Conservation (phyloP, 2,888 invertebrate species). For the Patella caerulea region DNA sequence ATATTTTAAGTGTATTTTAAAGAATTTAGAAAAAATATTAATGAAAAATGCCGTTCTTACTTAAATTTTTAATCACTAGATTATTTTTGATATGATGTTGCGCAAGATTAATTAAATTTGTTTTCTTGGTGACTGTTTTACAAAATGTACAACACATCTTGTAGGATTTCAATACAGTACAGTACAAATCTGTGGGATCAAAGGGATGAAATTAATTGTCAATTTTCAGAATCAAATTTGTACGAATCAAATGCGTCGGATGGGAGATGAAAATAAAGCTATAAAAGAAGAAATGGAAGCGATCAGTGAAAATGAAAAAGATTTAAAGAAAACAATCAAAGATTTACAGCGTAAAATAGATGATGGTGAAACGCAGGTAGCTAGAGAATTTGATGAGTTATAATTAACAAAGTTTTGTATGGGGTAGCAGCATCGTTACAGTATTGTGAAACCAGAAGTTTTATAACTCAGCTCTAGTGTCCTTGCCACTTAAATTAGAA, state of each 20-base stretch:
- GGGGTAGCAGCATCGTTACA: not conserved
- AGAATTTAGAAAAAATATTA: no score
- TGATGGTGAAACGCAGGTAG: conserved; percentile 77
- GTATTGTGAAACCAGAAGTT: not conserved
- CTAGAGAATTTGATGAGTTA: not conserved
- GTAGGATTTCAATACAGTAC: no score
- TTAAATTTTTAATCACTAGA: no score
- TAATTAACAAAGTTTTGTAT: not conserved
- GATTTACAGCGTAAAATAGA: conserved; percentile 87
- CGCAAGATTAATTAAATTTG: no score
- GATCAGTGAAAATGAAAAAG: conserved; percentile 81
- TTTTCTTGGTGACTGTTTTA: no score
- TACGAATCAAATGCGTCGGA: conserved; percentile 78
- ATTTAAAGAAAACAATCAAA: conserved; percentile 82
- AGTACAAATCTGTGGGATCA: no score
- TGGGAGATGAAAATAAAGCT: conserved; percentile 92
- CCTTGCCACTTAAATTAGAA: not conserved
- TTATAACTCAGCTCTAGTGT: not conserved
- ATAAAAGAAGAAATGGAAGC: conserved; percentile 85
- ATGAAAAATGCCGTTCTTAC: no score
- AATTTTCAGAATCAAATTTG: conserved; percentile 74
- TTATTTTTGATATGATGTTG: no score
- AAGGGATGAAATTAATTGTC: no score
- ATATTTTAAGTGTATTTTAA: no score
- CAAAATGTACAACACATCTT: no score